Conservation (phyloP, 2,113 vertebrate genomes). For the Crotalus horridus region DNA sequence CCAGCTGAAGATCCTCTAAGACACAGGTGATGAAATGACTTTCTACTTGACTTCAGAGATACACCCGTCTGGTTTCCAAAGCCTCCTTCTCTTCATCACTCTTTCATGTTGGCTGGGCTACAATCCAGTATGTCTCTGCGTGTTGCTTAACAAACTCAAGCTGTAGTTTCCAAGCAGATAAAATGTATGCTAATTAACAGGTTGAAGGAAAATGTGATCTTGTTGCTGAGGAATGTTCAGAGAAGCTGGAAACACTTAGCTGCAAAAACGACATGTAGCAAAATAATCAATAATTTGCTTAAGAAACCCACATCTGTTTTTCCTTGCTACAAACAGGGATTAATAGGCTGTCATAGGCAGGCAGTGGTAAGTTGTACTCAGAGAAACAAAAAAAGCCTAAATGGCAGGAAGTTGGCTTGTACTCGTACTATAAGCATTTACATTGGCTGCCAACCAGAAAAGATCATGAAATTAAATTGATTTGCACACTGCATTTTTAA, state of each 20-base stretch:
- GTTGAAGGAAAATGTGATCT: conserved; percentile 86
- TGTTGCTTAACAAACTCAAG: conserved; percentile 64
- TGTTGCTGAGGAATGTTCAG: conserved; percentile 83
- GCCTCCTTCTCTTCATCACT: conserved; percentile 35
- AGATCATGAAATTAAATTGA: conserved; percentile 77
- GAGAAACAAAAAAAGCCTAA: conserved; percentile 87
- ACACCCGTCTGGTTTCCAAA: conserved; percentile 30
- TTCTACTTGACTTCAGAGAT: conserved; percentile 43
- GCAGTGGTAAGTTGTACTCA: conserved; percentile 79
- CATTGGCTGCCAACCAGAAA: conserved; percentile 80
- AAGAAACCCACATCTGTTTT: conserved; percentile 90
- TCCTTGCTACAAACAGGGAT: conserved; percentile 80
- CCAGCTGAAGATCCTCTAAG: conserved; percentile 25
- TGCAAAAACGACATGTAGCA: conserved; percentile 82
- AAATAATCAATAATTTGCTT: conserved; percentile 90
- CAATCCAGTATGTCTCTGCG: conserved; percentile 42
- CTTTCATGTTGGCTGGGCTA: conserved; percentile 41
- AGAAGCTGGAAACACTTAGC: conserved; percentile 92
- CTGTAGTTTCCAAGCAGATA: conserved; percentile 74
- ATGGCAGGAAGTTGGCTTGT: conserved; percentile 89
- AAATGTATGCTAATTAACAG: conserved; percentile 85
- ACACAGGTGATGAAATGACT: conserved; percentile 34
- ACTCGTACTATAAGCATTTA: conserved; percentile 88
- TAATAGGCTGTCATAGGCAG: conserved; percentile 83
- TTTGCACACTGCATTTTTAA: conserved; percentile 69